A percentile compares a stretch with the other conserved stretches of the same genome.
Evolutionary conservation across 2,888 invertebrate genomes (phyloP).

Genomic region (Invenusta paracnida): DNA sequence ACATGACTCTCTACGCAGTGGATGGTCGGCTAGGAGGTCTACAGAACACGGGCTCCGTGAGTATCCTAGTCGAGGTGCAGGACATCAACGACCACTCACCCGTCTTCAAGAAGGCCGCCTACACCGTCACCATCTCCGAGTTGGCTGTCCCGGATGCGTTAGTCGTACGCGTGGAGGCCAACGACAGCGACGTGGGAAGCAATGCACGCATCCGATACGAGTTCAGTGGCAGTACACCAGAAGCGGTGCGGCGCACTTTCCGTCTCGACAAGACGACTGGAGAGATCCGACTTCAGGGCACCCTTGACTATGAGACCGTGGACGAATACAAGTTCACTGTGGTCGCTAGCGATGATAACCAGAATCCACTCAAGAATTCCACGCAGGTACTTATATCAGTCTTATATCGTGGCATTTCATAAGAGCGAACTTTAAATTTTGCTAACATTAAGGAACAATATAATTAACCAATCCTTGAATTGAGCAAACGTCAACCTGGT

Average conservation of each 20-base stretch:
- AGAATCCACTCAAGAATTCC: neutral
- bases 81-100: conserved; percentile 24
- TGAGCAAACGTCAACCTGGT: too few species aligned
- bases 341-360: neutral
- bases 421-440: too few species aligned
- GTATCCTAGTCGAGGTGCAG: neutral
- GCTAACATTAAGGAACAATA: too few species aligned
- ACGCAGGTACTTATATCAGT: too few species aligned
- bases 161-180: neutral
- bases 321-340: conserved; percentile 11
- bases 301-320: neutral
- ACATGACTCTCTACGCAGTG: neutral
- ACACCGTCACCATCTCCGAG: neutral
- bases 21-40: neutral
- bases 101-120: neutral
- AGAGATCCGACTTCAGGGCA: neutral
- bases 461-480: too few species aligned
- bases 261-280: neutral
- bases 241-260: neutral
- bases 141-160: neutral
- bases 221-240: neutral
- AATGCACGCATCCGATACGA: neutral
- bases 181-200: neutral
- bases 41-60: neutral
- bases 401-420: too few species aligned